Percentiles rank a stretch among this genome's conserved stretches.
Conservation (phyloP, 2,797 vertebrate genomes). For the Labeo calbasu region DNA sequence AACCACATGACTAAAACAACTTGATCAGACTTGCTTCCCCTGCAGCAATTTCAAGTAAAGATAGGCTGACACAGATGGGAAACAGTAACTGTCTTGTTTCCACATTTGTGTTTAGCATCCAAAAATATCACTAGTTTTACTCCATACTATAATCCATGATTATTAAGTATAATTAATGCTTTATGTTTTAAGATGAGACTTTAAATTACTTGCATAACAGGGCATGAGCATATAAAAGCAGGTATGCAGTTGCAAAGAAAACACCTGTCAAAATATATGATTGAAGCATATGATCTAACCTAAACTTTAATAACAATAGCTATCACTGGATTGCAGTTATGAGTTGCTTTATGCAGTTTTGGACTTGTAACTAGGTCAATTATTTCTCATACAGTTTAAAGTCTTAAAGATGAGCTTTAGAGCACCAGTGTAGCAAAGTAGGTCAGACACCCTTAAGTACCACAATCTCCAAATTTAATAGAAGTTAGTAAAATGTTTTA, state of each 20-base stretch:
- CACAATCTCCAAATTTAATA: not conserved
- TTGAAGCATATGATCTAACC: not conserved
- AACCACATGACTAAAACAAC: slow-evolving; percentile 31
- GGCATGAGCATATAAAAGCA: not conserved
- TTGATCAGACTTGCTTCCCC: slow-evolving; percentile 44
- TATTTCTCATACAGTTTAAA: not conserved
- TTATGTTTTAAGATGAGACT: not conserved
- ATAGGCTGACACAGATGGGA: not conserved
- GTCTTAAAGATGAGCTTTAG: slow-evolving; percentile 7
- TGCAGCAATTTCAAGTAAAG: slow-evolving; percentile 14
- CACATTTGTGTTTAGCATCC: not conserved
- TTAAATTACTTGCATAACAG: not conserved
- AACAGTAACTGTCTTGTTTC: slow-evolving; percentile 9
- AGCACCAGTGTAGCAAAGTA: slow-evolving; percentile 10
- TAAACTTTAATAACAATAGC: not conserved
- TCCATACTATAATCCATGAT: not conserved
- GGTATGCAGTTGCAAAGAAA: not conserved
- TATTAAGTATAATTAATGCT: not conserved
- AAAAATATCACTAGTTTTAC: not conserved
- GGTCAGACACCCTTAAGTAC: not conserved
- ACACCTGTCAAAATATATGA: not conserved
- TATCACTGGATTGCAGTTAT: not conserved
- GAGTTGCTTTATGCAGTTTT: not conserved
- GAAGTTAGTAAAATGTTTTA: too few relatives aligned
- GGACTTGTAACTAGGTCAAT: not conserved